Evolutionary conservation across 1,140 invertebrate genomes (phyloP), one percentile per base, ranked within the genome.

Genomic region (Drosophila oshimai): DNA sequence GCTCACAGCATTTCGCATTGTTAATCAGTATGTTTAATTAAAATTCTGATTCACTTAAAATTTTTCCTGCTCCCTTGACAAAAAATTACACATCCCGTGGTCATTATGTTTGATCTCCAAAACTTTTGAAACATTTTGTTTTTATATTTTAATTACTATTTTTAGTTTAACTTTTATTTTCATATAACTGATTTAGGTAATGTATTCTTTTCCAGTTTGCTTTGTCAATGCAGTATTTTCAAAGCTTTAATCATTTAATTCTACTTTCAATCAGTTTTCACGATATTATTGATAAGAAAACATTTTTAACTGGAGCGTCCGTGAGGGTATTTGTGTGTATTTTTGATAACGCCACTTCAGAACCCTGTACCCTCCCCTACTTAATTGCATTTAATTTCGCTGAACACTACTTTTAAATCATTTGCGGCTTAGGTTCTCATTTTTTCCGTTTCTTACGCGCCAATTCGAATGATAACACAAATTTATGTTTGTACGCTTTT

Each of bases 361-460:
- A 33, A 34, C 29, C 7, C 9, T 1, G 9, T 12, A 24, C 17
- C 6, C 51, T 45, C 18, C 10, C 17, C 41, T 13, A 36, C n/a
- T 26, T 15, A 42, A 61, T 57, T 42, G 51, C 28, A 57, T 42
- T 61, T 41, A n/a, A 29, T 61, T 18, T 57, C 7, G 36, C 36
- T 15, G 1, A 58, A 18, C 18, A 61, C 42, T 57, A 10, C 17
- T 20, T 54, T 39, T 28, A 28, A 39, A 37, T 60, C 33, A 42
- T 57, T 60, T 61, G 50, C 20, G 26, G 37, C 37, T 58, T 62
- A 42, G 26, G 20, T 55, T 55, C 12, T 6, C 6, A 18, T 33
- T 45, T 36, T 54, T 55, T 15, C n/a, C n/a, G n/a, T 64, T 45
- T 33, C 37, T 45, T 45, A 24, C 29, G 29, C 28, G 17, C 53